phyloP scores from a whole-genome alignment of 2,113 vertebrate genomes.

The Dolichallabes microphthalmus region DNA sequence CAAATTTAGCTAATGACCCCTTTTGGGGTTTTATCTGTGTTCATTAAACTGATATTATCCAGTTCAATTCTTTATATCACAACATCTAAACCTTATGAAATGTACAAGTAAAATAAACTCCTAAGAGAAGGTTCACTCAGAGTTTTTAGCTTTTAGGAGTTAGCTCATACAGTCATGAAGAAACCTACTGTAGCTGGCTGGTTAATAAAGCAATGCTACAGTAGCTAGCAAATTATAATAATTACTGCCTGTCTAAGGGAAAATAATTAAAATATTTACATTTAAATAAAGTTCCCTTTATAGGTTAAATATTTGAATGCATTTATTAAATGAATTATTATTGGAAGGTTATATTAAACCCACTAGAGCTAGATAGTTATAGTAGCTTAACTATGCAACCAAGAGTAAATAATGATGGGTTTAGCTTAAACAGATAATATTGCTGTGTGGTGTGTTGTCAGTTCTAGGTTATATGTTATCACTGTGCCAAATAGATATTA shows the following conservation, averaged over 20 bases:
- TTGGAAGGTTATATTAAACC: neutral
- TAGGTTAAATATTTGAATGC: neutral
- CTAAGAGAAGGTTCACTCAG: neutral
- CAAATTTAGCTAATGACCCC: neutral
- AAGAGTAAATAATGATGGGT: neutral
- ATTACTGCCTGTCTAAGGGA: neutral
- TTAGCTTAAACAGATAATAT: neutral
- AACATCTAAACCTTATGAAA: neutral
- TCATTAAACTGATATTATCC: neutral
- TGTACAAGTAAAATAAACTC: neutral
- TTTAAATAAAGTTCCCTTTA: no score
- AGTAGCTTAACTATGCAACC: neutral
- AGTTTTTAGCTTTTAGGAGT: neutral
- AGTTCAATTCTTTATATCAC: neutral
- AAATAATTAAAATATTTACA: neutral
- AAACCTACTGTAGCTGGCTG: neutral
- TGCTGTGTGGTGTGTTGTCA: neutral
- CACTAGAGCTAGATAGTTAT: neutral
- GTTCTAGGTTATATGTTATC: neutral
- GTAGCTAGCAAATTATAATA: neutral
- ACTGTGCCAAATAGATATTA: neutral
- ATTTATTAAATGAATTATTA: neutral
- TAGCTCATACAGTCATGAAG: neutral
- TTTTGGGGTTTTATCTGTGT: neutral
- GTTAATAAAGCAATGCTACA: neutral